These are phyloP conservation scores for Tetranychus piercei DNA, from an alignment of 2,888 invertebrate species.

Conservation along the genomic window DNA sequence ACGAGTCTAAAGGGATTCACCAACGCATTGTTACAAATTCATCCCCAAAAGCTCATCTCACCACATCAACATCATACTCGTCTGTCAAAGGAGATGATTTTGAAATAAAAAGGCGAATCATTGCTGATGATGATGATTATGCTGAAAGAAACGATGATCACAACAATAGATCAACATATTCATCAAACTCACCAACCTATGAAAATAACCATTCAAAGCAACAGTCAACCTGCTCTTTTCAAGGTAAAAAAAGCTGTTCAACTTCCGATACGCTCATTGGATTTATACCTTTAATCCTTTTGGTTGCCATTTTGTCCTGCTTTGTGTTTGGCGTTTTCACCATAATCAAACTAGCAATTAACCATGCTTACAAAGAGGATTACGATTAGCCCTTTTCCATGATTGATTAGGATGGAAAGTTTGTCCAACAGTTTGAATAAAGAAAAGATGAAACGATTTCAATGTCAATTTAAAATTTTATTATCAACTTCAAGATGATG, in stretches of 20 bases:
- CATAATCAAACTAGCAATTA: neutral
- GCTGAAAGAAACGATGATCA: neutral
- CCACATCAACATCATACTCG: neutral
- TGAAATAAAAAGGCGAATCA: neutral
- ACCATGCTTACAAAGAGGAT: neutral
- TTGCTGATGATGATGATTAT: neutral
- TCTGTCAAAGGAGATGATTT: neutral
- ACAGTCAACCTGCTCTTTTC: neutral
- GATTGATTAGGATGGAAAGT: neutral
- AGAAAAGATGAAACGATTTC: neutral
- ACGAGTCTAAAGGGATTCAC: neutral
- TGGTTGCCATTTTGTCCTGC: neutral
- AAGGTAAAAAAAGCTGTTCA: neutral
- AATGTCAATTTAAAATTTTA: neutral
- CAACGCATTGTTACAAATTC: neutral
- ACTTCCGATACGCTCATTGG: neutral
- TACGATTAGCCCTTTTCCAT: neutral
- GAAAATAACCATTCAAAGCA: neutral
- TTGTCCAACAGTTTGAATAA: neutral
- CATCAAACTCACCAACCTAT: neutral
- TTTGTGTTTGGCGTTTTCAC: constrained; percentile 6
- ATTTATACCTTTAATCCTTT: neutral
- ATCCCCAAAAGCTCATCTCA: neutral
- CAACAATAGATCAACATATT: neutral
- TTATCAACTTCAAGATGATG: neutral